A percentile compares a stretch with the other conserved stretches of the same genome.
phyloP scores from a whole-genome alignment of 1,140 invertebrate species.

The Hycleus cichorii region DNA sequence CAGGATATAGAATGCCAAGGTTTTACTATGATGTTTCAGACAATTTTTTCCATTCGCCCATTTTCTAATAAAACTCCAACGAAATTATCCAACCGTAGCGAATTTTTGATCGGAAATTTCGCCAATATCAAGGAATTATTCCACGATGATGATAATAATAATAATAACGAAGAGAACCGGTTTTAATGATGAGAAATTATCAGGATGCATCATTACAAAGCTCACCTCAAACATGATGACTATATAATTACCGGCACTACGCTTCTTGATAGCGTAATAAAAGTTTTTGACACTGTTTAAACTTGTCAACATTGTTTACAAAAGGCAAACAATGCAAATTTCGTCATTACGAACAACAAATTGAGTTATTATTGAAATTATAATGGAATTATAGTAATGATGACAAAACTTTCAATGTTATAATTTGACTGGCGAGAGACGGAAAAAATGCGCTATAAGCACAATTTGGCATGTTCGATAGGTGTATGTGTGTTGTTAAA shows the following conservation, averaged over 20 bases:
- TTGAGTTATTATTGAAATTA: no score
- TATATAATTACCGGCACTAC: conserved; percentile 23
- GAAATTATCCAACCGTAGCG: no score
- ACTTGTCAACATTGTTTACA: conserved; percentile 9
- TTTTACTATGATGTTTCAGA: conserved; percentile 19
- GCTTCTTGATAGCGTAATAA: conserved; percentile 17
- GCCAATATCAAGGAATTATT: no score
- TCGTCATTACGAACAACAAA: no score
- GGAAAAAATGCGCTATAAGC: background rate
- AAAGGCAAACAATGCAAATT: background rate
- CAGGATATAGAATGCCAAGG: conserved; percentile 27
- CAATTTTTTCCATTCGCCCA: no score
- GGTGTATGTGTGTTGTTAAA: conserved; percentile 19
- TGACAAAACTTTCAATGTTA: background rate
- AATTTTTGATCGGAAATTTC: no score
- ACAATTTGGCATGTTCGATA: background rate
- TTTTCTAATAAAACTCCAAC: no score
- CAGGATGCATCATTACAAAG: conserved; percentile 16
- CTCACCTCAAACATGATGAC: conserved; percentile 20
- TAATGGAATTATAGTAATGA: background rate
- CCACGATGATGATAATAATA: background rate
- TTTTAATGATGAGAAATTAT: conserved; percentile 25
- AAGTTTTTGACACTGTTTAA: conserved; percentile 19
- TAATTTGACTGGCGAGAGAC: background rate
- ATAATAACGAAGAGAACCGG: conserved; percentile 10